Evolutionary conservation across 2,113 vertebrate genomes (phyloP).

Genomic region (Mobula hypostoma): DNA sequence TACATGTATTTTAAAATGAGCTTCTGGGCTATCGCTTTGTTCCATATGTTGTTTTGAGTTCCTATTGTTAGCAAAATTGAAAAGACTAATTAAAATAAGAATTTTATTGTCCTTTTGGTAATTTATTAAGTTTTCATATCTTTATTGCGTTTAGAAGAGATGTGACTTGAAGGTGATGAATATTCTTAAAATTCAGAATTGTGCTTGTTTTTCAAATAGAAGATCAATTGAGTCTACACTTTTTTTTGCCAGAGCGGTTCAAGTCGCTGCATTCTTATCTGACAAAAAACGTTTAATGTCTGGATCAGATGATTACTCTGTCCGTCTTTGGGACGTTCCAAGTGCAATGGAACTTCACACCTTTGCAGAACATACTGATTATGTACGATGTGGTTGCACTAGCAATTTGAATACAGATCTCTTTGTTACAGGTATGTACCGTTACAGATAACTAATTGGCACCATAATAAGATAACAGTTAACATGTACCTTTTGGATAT

Average conservation of each 20-base stretch:
- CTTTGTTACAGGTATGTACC: slow-evolving; percentile 77
- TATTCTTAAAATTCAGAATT: not conserved
- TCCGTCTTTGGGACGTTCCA: slow-evolving; percentile 84
- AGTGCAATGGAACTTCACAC: slow-evolving; percentile 64
- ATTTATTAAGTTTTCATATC: fast-evolving
- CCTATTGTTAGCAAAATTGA: not conserved
- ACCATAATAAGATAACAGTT: not conserved
- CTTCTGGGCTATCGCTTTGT: not conserved
- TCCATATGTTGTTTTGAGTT: not conserved
- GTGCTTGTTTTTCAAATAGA: not conserved
- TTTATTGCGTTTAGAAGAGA: fast-evolving
- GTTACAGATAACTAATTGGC: not conserved
- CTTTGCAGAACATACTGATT: slow-evolving; percentile 82
- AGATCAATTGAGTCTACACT: slow-evolving; percentile 27
- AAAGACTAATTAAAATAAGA: not conserved
- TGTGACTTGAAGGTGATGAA: not conserved
- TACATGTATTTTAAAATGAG: not conserved
- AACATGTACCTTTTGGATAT: not conserved
- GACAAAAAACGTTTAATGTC: slow-evolving; percentile 81
- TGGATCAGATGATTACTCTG: slow-evolving; percentile 84
- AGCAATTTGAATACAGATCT: slow-evolving; percentile 83
- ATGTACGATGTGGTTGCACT: slow-evolving; percentile 76
- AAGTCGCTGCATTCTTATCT: slow-evolving; percentile 76
- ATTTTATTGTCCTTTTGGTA: not conserved
- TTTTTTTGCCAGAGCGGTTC: slow-evolving; percentile 70